A percentile compares a stretch with the other conserved stretches of the same genome.
These are phyloP conservation scores for Trachelus troglodyta DNA, from an alignment of 2,888 invertebrate genomes.

Conservation along the genomic window DNA sequence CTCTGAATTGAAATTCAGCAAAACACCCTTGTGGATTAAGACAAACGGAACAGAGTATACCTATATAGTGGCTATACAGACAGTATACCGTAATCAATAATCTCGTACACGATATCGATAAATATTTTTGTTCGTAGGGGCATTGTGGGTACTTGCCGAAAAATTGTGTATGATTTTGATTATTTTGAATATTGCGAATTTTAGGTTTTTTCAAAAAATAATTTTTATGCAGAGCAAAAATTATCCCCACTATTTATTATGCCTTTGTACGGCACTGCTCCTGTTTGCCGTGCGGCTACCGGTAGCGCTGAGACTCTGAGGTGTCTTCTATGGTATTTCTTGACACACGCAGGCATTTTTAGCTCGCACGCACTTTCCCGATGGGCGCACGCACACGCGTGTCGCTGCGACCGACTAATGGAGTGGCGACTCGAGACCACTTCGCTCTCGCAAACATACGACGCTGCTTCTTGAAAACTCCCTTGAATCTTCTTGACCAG, in stretches of 20 bases:
- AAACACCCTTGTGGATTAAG: slow-evolving; percentile 58
- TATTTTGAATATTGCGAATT: not conserved
- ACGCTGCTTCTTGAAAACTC: slow-evolving; percentile 60
- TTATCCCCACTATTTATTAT: slow-evolving; percentile 16
- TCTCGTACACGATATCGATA: not conserved
- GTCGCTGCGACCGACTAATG: slow-evolving; percentile 57
- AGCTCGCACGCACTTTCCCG: slow-evolving; percentile 36
- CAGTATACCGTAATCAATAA: slow-evolving; percentile 3
- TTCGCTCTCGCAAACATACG: slow-evolving; percentile 63
- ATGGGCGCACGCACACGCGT: slow-evolving; percentile 25
- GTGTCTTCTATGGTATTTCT: slow-evolving; percentile 63
- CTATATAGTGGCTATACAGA: not conserved
- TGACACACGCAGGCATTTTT: slow-evolving; percentile 57
- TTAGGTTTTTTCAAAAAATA: not conserved
- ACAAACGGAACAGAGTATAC: slow-evolving; percentile 26
- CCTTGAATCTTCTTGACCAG: slow-evolving; percentile 34
- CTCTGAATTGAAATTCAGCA: slow-evolving; percentile 55
- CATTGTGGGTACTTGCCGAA: too few relatives aligned
- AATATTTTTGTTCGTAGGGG: too few relatives aligned
- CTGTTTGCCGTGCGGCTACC: slow-evolving; percentile 60
- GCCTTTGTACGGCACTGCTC: slow-evolving; percentile 27
- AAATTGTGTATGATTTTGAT: not conserved
- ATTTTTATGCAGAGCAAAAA: not conserved
- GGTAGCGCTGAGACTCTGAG: slow-evolving; percentile 58
- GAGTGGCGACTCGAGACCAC: slow-evolving; percentile 64